Evolutionary conservation across 2,888 invertebrate genomes (phyloP), one percentile per base, ranked within the genome.

Genomic region (Philonicus albiceps): DNA sequence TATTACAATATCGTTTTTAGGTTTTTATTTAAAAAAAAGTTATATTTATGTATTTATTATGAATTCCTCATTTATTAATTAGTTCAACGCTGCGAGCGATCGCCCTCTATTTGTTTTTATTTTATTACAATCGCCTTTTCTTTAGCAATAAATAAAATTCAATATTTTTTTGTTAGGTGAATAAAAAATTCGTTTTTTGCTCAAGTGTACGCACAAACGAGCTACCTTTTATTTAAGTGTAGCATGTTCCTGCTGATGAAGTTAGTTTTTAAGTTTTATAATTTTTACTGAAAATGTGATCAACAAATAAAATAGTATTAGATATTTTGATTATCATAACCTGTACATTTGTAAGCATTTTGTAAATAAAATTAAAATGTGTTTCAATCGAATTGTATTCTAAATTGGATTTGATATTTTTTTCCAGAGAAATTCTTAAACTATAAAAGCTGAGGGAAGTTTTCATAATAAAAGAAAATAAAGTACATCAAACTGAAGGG

Each of bases 31-130:
- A 80, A 43, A 30, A n/a, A 22, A n/a, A 53, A 80, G 2, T 30
- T 40, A 31, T 80, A 80, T 80, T 49, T 80, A 80, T 80, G 27
- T 80, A 80, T 49, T 80, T 80, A 80, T 80, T 80, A 53, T 30
- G 49, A 74, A 34, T 31, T 74, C 13, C 74, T 31, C n/a, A 74
- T 74, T 43, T 31, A 64, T 13, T 34, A 74, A 74, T n/a, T 74
- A 37, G 37, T 19, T 74, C 6, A 31, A 13, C 19, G 34, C n/a
- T 74, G 31, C 31, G 16, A 49, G 16, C 16, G 16, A 13, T 34
- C 74, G 22, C 27, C 27, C 64, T 53, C 19, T 19, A 64, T 64
- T 64, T 22, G 11, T 64, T 11, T n/a, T 13, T 22, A 22, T 11
- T n/a, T n/a, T 64, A 64, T 19, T 64, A 11, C 11, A 27, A 2